Evolutionary conservation across 1,140 invertebrate genomes (phyloP).

Genomic region (Ladona fulva): DNA sequence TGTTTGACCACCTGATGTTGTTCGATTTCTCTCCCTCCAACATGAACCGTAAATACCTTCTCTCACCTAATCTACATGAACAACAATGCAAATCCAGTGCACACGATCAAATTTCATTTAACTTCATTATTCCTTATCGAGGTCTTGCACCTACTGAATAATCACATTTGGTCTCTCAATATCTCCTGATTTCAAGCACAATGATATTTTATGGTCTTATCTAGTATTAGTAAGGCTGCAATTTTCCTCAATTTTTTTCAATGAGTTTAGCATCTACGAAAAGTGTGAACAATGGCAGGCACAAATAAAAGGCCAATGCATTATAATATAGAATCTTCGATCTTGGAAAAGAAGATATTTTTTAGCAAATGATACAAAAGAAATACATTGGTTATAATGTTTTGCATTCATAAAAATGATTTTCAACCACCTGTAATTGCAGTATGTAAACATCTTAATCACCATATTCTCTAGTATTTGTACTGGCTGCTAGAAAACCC

Average conservation of each 20-base stretch:
- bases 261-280: neutral
- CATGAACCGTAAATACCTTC: no score
- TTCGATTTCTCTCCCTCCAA: no score
- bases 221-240: neutral
- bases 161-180: neutral
- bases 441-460: no score
- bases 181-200: neutral
- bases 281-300: neutral
- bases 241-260: neutral
- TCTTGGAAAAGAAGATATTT: neutral
- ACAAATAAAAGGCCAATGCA: conserved; percentile 3
- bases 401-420: neutral
- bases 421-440: neutral
- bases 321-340: neutral
- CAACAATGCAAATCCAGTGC: no score
- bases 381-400: neutral
- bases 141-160: neutral
- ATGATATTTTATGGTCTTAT: neutral
- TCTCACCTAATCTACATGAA: no score
- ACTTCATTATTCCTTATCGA: neutral
- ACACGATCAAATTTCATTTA: no score
- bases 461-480: neutral
- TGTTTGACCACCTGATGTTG: neutral
- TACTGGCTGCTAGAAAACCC: neutral
- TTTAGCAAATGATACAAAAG: neutral